Percentiles rank a stretch among this genome's conserved stretches.
Conservation (phyloP, 2,113 vertebrate species). For the Rhodinocichla rosea region DNA sequence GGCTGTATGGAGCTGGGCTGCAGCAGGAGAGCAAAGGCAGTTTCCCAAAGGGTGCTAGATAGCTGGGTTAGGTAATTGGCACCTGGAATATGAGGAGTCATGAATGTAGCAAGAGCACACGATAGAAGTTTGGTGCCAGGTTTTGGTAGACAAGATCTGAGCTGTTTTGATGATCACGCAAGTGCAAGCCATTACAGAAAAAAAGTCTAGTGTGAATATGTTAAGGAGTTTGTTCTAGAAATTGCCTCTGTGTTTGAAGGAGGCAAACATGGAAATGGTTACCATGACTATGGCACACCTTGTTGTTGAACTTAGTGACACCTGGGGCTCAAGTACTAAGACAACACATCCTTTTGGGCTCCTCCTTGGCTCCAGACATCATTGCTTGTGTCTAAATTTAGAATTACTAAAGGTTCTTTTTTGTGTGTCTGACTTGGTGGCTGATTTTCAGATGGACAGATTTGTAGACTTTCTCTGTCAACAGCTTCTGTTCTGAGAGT, state of each 20-base stretch:
- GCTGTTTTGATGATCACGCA: not conserved
- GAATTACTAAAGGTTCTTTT: not conserved
- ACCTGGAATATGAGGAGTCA: not conserved
- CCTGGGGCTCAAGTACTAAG: not conserved
- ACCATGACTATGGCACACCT: not conserved
- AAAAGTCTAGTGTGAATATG: not conserved
- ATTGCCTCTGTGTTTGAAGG: not conserved
- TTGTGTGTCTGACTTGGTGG: not conserved
- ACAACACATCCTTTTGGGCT: not conserved
- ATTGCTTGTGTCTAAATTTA: not conserved
- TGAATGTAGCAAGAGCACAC: rapidly evolving
- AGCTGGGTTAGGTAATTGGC: not conserved
- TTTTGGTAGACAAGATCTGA: not conserved
- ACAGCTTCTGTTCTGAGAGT: not conserved
- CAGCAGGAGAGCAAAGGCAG: not conserved
- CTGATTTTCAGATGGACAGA: not conserved
- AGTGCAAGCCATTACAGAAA: not conserved
- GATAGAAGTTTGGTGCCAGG: not conserved
- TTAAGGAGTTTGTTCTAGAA: not conserved
- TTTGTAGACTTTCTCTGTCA: not conserved
- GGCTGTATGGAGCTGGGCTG: not conserved
- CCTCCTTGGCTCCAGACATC: not conserved
- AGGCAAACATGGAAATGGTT: not conserved
- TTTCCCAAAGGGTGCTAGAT: not conserved
- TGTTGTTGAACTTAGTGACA: not conserved